Conservation (phyloP, 2,797 vertebrate species). For the Percopsis omiscomaycus region DNA sequence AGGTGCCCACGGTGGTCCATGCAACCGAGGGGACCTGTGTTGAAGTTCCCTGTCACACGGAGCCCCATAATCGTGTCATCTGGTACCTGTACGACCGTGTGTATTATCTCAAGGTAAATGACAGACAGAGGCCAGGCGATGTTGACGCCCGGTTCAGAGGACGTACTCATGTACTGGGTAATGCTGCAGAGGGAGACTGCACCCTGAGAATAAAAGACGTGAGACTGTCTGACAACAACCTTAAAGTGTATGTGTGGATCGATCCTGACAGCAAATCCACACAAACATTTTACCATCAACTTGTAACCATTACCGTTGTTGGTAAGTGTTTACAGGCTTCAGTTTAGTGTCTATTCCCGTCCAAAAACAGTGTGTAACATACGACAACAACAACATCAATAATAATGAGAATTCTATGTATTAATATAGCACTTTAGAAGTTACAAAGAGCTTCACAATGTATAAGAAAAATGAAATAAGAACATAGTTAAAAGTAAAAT, state of each 20-base stretch:
- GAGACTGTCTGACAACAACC: constrained; percentile 20
- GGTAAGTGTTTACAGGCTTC: constrained; percentile 6
- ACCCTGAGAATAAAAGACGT: constrained; percentile 42
- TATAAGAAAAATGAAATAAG: too few relatives aligned
- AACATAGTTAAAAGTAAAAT: too few relatives aligned
- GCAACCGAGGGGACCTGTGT: constrained; percentile 57
- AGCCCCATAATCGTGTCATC: constrained; percentile 9
- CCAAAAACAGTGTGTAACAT: too few relatives aligned
- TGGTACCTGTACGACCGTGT: constrained; percentile 45
- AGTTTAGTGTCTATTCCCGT: not conserved
- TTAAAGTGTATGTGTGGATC: constrained; percentile 39
- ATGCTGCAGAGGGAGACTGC: constrained; percentile 50
- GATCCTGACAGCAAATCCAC: constrained; percentile 25
- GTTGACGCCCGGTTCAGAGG: constrained; percentile 35
- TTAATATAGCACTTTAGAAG: too few relatives aligned
- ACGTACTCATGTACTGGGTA: constrained; percentile 42
- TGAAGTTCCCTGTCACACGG: constrained; percentile 51
- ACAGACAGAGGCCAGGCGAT: rapidly evolving
- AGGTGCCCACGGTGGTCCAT: constrained; percentile 19
- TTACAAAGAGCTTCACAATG: too few relatives aligned
- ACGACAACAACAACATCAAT: too few relatives aligned
- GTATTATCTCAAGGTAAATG: constrained; percentile 39
- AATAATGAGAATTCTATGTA: too few relatives aligned
- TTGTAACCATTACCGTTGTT: constrained; percentile 1
- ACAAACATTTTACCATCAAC: constrained; percentile 5